Evolutionary conservation across 2,888 invertebrate species (phyloP).

Genomic region (Gonocerus acuteangulatus): DNA sequence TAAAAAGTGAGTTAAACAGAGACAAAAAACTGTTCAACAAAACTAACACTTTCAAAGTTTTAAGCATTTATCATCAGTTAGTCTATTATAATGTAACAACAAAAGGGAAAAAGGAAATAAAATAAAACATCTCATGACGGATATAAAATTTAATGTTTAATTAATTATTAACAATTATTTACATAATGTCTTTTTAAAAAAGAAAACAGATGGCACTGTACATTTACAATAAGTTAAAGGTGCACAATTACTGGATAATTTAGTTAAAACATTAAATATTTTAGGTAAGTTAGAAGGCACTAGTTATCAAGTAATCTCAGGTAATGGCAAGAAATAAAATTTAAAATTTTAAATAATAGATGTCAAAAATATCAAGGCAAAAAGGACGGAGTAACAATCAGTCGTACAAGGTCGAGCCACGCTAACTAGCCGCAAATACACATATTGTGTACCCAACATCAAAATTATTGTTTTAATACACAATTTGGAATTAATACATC

Average conservation of each 20-base stretch:
- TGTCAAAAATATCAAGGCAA: constrained; percentile 15
- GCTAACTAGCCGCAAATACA: neutral
- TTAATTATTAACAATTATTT: constrained; percentile 1
- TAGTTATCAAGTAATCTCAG: neutral
- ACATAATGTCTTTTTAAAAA: neutral
- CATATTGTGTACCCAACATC: neutral
- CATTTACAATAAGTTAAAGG: constrained; percentile 5
- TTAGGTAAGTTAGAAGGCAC: constrained; percentile 1
- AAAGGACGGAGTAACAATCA: constrained; percentile 10
- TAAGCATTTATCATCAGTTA: too few relatives aligned
- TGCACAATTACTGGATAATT: constrained; percentile 2
- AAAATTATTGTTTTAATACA: too few relatives aligned
- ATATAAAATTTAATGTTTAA: neutral
- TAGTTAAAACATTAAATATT: neutral
- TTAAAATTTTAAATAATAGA: neutral
- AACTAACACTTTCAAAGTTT: too few relatives aligned
- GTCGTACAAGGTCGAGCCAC: neutral
- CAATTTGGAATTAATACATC: neutral
- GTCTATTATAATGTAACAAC: too few relatives aligned
- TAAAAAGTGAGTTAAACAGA: too few relatives aligned
- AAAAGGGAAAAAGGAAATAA: too few relatives aligned
- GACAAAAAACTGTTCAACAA: too few relatives aligned
- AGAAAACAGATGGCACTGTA: constrained; percentile 15
- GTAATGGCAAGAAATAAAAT: neutral
- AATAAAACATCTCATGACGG: too few relatives aligned